phyloP scores from a whole-genome alignment of 2,888 invertebrate species.

The Sphinx pinastri region DNA sequence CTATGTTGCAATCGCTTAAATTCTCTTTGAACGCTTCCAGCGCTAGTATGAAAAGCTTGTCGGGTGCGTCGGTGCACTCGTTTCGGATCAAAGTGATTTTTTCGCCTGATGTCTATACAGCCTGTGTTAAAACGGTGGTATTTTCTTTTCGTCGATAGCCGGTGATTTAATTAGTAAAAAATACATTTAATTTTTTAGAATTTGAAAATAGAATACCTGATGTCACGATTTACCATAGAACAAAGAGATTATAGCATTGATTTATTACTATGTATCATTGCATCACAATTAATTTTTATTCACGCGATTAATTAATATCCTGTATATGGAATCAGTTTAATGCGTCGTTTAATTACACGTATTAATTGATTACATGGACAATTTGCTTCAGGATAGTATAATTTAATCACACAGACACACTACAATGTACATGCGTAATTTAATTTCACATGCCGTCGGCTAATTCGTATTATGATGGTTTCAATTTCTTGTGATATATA shows the following conservation, averaged over 20 bases:
- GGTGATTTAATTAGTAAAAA: too few species aligned
- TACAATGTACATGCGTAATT: neutral
- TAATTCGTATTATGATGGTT: neutral
- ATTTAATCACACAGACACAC: slow-evolving; percentile 15
- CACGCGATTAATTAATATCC: slow-evolving; percentile 7
- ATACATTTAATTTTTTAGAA: too few species aligned
- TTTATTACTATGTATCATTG: too few species aligned
- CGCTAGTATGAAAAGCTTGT: slow-evolving; percentile 17
- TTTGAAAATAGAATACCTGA: too few species aligned
- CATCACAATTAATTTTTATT: neutral
- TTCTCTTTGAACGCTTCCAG: slow-evolving; percentile 26
- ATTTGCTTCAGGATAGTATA: slow-evolving; percentile 18
- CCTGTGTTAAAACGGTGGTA: neutral
- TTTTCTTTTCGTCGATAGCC: neutral
- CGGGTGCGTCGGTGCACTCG: slow-evolving; percentile 15
- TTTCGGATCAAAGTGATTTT: slow-evolving; percentile 12
- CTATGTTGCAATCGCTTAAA: slow-evolving; percentile 27
- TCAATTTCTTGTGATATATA: neutral
- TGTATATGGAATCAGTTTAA: slow-evolving; percentile 15
- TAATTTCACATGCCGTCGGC: slow-evolving; percentile 13
- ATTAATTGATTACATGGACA: slow-evolving; percentile 23
- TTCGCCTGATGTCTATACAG: slow-evolving; percentile 5
- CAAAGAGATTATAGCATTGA: too few species aligned
- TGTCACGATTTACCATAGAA: too few species aligned
- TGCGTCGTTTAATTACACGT: slow-evolving; percentile 2